These are phyloP conservation scores for Clamator glandarius DNA, from an alignment of 2,797 vertebrate species.

Conservation along the genomic window DNA sequence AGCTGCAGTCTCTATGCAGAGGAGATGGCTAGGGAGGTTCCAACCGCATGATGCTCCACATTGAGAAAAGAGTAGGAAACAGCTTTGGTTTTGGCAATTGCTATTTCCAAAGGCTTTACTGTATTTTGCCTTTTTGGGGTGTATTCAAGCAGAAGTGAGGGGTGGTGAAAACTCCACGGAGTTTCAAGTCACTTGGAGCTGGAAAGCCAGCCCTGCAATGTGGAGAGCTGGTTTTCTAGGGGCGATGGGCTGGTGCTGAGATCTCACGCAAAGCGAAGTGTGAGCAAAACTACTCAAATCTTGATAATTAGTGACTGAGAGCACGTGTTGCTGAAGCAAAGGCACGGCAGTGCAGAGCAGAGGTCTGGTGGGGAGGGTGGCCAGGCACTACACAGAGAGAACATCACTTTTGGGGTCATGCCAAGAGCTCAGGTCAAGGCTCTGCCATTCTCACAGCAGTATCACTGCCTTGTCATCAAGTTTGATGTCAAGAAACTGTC, in stretches of 20 bases:
- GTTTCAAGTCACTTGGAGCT: not conserved
- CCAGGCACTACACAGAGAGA: accelerated
- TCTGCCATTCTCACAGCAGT: not conserved
- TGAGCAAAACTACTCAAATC: not conserved
- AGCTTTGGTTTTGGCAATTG: not conserved
- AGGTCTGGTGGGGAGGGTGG: no score
- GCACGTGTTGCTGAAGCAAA: accelerated
- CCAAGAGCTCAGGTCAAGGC: not conserved
- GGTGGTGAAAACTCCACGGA: accelerated
- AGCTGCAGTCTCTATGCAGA: not conserved
- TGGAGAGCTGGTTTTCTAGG: not conserved
- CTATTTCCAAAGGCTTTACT: not conserved
- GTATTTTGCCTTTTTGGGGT: not conserved
- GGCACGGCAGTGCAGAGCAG: not conserved
- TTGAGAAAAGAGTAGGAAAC: not conserved
- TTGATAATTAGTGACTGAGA: accelerated
- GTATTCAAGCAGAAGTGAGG: not conserved
- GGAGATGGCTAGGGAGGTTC: not conserved
- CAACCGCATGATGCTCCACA: accelerated
- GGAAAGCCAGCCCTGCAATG: not conserved
- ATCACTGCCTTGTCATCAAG: accelerated
- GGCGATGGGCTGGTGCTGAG: not conserved
- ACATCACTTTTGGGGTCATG: not conserved
- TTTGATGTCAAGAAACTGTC: not conserved
- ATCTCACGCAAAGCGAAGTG: not conserved